phyloP scores from a whole-genome alignment of 2,888 invertebrate genomes.

The Cataglyphis albicans region DNA sequence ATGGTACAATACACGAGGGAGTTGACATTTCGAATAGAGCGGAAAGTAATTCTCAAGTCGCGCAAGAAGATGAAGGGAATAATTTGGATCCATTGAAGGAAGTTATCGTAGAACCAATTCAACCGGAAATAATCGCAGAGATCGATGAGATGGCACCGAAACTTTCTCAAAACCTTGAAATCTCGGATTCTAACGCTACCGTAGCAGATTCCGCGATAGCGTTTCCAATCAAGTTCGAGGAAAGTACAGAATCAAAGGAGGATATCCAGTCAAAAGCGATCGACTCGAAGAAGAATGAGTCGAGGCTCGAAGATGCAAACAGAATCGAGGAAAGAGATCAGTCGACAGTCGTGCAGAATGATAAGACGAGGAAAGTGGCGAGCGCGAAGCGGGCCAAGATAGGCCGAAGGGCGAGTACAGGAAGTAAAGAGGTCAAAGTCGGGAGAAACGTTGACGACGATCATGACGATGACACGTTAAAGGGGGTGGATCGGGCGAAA shows the following conservation, averaged over 20 bases:
- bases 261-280: neutral
- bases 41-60: neutral
- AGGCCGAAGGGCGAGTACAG: slow-evolving; percentile 61
- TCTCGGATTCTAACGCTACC: neutral
- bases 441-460: slow-evolving; percentile 24
- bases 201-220: neutral
- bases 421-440: slow-evolving; percentile 51
- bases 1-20: neutral
- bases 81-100: neutral
- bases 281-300: neutral
- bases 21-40: neutral
- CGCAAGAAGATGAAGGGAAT: neutral
- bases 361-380: slow-evolving; percentile 18
- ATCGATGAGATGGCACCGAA: neutral
- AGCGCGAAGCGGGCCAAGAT: slow-evolving; percentile 52
- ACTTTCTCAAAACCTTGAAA: neutral
- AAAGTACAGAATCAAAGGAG: neutral
- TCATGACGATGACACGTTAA: slow-evolving; percentile 9
- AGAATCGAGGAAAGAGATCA: slow-evolving; percentile 40
- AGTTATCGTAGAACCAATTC: neutral
- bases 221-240: neutral
- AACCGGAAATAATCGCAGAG: neutral
- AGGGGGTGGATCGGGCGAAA: slow-evolving; percentile 64
- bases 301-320: slow-evolving; percentile 54
- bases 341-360: slow-evolving; percentile 31